phyloP scores from a whole-genome alignment of 2,113 vertebrate species.

The Rynchops niger region DNA sequence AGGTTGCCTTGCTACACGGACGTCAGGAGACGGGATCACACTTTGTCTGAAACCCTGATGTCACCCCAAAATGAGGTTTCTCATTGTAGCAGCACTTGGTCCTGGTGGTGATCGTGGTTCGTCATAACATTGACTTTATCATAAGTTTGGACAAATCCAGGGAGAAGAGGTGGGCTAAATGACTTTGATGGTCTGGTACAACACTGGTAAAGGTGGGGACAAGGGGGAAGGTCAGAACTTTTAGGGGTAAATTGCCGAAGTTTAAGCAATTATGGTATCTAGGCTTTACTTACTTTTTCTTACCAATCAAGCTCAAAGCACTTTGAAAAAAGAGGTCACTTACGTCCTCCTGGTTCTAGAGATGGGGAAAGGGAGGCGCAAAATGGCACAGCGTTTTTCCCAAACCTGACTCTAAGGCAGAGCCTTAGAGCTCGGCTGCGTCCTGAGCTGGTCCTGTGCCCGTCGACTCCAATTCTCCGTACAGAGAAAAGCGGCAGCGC shows the following conservation, averaged over 20 bases:
- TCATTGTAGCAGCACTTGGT: accelerated
- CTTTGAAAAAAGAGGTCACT: neutral
- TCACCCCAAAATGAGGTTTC: neutral
- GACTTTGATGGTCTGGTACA: neutral
- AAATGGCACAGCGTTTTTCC: neutral
- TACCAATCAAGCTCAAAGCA: neutral
- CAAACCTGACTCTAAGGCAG: neutral
- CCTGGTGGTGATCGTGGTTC: accelerated
- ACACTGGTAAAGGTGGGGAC: neutral
- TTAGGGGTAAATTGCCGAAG: neutral
- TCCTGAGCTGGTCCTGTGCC: neutral
- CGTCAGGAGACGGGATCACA: neutral
- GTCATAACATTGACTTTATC: accelerated
- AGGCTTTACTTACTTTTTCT: neutral
- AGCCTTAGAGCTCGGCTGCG: accelerated
- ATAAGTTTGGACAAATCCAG: neutral
- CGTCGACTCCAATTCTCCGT: accelerated
- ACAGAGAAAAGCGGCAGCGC: neutral
- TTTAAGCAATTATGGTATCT: neutral
- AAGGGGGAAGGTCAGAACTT: neutral
- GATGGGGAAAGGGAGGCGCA: neutral
- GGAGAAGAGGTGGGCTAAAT: neutral
- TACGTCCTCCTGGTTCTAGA: neutral
- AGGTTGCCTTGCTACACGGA: neutral
- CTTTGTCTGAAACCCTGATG: neutral